Percentiles rank a stretch among this genome's conserved stretches.
These are phyloP conservation scores for Acridotheres tristis DNA, from an alignment of 2,797 vertebrate species.

Conservation along the genomic window DNA sequence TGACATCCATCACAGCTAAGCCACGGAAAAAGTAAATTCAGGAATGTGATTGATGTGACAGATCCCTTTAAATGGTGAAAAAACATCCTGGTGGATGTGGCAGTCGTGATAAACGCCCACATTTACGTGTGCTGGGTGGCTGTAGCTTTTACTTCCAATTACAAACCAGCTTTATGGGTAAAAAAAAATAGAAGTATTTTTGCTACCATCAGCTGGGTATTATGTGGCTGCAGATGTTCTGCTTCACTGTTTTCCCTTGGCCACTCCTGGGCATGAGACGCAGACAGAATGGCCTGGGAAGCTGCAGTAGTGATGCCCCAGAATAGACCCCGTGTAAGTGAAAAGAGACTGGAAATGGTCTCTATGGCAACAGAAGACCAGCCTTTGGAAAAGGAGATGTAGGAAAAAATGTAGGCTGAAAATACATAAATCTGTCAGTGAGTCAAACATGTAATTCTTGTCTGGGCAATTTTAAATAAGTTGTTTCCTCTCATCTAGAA, in stretches of 20 bases:
- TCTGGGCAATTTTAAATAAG: constrained; percentile 36
- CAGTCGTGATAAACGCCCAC: background rate
- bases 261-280: background rate
- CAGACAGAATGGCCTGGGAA: background rate
- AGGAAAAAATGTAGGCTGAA: background rate
- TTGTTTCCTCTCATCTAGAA: constrained; percentile 42
- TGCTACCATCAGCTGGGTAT: background rate
- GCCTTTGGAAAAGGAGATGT: background rate
- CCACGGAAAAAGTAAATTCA: accelerated
- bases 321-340: background rate
- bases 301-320: background rate
- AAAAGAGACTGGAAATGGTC: constrained; percentile 1
- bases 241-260: background rate
- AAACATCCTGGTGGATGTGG: background rate
- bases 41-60: background rate
- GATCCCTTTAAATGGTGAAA: background rate
- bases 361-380: constrained; percentile 65
- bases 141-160: background rate
- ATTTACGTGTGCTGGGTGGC: background rate
- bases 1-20: background rate
- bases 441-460: constrained; percentile 21
- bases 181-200: background rate
- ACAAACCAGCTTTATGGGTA: background rate
- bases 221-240: background rate
- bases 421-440: constrained; percentile 15